Base-by-base conservation (phyloP, 2,113 vertebrate genomes). In the Labrus mixtus region DNA sequence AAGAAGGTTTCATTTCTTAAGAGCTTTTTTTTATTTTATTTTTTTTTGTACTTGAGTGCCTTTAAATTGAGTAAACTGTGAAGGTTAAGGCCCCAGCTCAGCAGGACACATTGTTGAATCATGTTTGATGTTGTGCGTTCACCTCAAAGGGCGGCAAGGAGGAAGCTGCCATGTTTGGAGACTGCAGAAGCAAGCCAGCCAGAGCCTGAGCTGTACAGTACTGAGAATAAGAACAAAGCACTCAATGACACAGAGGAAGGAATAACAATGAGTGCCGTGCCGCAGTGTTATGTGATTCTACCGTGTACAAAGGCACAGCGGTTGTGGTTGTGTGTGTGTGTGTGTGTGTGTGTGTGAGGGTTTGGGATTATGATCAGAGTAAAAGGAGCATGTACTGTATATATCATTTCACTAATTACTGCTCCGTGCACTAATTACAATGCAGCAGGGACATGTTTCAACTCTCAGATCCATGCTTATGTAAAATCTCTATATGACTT, bases 331-430 rank as follows among this genome's bases (percentile, higher is more conserved):
- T 10, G 29, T 33, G 29, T 33, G 29, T 33, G 17, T 37, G 53
- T n/a, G 54, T 19, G 41, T 58, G 73, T 54, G 69, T 8, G 19
- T 54, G 23, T 48, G 61, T 66, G 59, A 13, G 23, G 25, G 66
- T 58, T 56, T 58, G 68, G 81, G 81, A 89, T 88, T 79, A 73
- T 81, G 73, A 85, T 88, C 81, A 81, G 79, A 71, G 85, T 67
- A 73, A 55, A 12, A 68, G 81, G 77, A 86, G 72, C 65, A 73
- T 78, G 80, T 74, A 70, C 83, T 85, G 86, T 83, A 86, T 90
- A 89, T 90, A 89, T 89, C 67, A 87, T 91, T 91, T 80, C 64
- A 73, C 86, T 90, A 90, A 93, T 93, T 92, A 92, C 84, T 48
- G 62, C 45, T 89, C 68, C 6, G 3, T 83, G 81, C 69, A 87